Evolutionary conservation across 2,888 invertebrate species (phyloP).

Genomic region (Rhingia rostrata): DNA sequence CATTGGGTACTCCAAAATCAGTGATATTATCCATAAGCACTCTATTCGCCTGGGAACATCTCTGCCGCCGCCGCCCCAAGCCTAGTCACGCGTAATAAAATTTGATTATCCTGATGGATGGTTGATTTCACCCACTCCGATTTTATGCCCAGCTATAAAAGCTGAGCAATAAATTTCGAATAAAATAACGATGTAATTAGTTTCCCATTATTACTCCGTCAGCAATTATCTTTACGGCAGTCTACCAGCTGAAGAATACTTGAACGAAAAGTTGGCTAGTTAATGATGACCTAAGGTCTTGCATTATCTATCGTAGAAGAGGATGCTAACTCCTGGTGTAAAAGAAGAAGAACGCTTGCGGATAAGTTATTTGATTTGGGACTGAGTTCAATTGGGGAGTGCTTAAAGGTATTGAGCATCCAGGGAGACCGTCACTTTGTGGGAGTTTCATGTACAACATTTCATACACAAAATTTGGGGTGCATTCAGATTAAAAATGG

Average conservation of each 20-base stretch:
- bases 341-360: too few relatives aligned
- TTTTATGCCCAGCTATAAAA: neutral
- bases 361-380: too few relatives aligned
- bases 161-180: constrained; percentile 25
- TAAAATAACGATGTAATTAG: constrained; percentile 42
- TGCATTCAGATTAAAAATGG: too few relatives aligned
- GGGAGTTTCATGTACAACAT: too few relatives aligned
- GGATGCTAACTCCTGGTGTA: too few relatives aligned
- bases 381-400: too few relatives aligned
- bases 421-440: too few relatives aligned
- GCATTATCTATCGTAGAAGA: too few relatives aligned
- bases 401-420: too few relatives aligned
- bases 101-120: constrained; percentile 39
- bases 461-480: too few relatives aligned
- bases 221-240: constrained; percentile 28
- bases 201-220: constrained; percentile 36
- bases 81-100: constrained; percentile 33
- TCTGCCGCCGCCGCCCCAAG: neutral
- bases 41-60: neutral
- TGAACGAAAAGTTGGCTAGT: too few relatives aligned
- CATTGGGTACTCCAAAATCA: neutral
- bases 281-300: too few relatives aligned
- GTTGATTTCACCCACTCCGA: constrained; percentile 14
- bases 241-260: neutral
- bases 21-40: constrained; percentile 7